These are phyloP conservation scores for Lithophane leautieri DNA, from an alignment of 2,888 invertebrate species.

Conservation along the genomic window DNA sequence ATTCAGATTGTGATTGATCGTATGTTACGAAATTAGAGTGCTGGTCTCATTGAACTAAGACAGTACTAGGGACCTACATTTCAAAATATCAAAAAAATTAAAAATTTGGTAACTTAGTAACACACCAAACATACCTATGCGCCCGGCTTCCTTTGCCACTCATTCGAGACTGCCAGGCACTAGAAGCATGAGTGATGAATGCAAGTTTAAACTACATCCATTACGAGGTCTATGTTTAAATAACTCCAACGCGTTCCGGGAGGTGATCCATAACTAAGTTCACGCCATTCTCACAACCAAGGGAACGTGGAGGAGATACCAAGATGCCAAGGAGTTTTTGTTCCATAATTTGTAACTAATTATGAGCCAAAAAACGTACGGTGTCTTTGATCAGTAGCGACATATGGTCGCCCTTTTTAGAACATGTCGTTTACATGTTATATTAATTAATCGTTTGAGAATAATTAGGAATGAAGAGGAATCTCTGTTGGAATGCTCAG, in stretches of 20 bases:
- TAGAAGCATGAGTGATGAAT: slow-evolving; percentile 41
- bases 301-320: slow-evolving; percentile 27
- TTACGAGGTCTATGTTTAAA: slow-evolving; percentile 67
- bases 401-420: slow-evolving; percentile 67
- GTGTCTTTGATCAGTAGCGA: slow-evolving; percentile 71
- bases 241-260: slow-evolving; percentile 68
- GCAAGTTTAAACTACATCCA: slow-evolving; percentile 51
- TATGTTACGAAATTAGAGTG: too few species aligned
- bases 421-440: slow-evolving; percentile 70
- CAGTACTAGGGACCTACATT: not conserved
- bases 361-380: slow-evolving; percentile 77
- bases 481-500: slow-evolving; percentile 48
- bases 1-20: too few species aligned
- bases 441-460: slow-evolving; percentile 68
- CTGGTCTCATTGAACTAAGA: too few species aligned
- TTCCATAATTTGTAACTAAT: slow-evolving; percentile 85
- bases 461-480: slow-evolving; percentile 63
- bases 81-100: not conserved
- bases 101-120: not conserved
- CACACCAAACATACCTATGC: not conserved
- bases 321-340: slow-evolving; percentile 71
- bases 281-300: slow-evolving; percentile 68
- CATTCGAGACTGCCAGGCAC: slow-evolving; percentile 8
- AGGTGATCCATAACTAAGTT: slow-evolving; percentile 68
- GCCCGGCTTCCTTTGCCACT: not conserved